These are phyloP conservation scores for Stylophora pistillata DNA, from an alignment of 64 coral and sea anemone species.

Conservation along the genomic window DNA sequence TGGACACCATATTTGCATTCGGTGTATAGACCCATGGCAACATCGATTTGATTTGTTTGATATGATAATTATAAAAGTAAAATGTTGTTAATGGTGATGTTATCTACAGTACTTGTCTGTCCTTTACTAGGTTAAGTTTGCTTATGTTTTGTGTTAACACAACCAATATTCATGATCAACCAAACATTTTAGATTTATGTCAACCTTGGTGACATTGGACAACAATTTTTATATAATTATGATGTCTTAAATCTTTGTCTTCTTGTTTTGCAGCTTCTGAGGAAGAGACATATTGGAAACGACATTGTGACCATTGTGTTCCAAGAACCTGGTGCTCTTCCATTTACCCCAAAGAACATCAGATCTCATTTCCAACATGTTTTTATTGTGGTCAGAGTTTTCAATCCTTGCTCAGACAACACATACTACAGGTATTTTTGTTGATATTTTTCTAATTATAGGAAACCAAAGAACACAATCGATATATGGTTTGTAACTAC, in stretches of 20 bases:
- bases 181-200: neutral
- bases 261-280: conserved; percentile 71
- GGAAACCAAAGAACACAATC: no score
- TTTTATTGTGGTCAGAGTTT: conserved; percentile 94
- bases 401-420: conserved; percentile 82
- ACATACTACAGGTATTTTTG: conserved; percentile 90
- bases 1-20: no score
- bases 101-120: no score
- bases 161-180: no score
- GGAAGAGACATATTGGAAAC: conserved; percentile 98
- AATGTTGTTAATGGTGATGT: no score
- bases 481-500: neutral
- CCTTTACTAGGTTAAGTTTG: no score
- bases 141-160: no score
- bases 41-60: no score
- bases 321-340: conserved; percentile 96
- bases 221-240: neutral
- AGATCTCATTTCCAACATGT: conserved; percentile 99
- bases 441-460: neutral
- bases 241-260: neutral
- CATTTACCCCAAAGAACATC: conserved; percentile 96
- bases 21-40: no score
- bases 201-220: neutral
- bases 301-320: conserved; percentile 99
- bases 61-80: no score